These are phyloP conservation scores for Chunga burmeisteri DNA, from an alignment of 2,113 vertebrate species.

Conservation along the genomic window DNA sequence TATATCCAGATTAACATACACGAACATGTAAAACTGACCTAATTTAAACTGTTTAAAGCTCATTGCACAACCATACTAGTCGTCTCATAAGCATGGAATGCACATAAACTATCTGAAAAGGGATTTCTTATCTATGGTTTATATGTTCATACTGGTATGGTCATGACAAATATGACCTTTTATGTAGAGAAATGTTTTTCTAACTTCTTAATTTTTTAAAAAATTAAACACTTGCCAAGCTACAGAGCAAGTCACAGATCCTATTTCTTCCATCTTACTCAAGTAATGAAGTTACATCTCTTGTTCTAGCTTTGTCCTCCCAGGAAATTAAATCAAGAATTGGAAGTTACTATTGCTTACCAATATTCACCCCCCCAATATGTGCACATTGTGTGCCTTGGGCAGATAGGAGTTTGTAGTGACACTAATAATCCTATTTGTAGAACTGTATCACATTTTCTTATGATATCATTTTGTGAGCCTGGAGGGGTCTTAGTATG, in stretches of 20 bases:
- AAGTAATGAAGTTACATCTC: neutral
- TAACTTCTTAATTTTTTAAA: neutral
- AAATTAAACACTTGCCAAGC: neutral
- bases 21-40: neutral
- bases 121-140: neutral
- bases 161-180: neutral
- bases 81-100: neutral
- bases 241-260: neutral
- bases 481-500: neutral
- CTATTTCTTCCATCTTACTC: neutral
- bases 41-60: neutral
- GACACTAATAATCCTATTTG: neutral
- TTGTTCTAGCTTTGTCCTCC: neutral
- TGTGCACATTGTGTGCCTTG: rapidly evolving
- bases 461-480: neutral
- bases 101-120: neutral
- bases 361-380: rapidly evolving
- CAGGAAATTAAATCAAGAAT: neutral
- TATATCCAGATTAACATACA: neutral
- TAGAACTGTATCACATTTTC: neutral
- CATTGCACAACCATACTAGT: neutral
- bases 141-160: neutral
- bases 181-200: neutral
- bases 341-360: neutral
- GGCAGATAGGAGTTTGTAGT: neutral